Evolutionary conservation across 2,797 vertebrate species (phyloP).

Genomic region (Sebastiscus albofasciatus): DNA sequence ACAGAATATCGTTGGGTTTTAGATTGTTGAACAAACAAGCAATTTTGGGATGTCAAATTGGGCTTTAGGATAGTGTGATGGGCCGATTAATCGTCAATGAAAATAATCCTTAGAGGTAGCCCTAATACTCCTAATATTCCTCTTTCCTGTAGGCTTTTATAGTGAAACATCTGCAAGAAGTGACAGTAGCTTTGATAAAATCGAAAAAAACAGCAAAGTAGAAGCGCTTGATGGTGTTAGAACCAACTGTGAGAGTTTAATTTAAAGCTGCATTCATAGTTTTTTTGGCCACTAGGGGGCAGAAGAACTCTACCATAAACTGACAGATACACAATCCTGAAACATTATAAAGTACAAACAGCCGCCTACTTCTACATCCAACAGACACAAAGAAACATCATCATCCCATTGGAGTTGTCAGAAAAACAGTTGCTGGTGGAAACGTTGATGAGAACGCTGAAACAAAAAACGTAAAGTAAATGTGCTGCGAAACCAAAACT

Average conservation of each 20-base stretch:
- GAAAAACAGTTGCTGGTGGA: not conserved
- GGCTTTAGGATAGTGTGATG: not conserved
- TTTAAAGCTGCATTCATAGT: not conserved
- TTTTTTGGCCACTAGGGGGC: not conserved
- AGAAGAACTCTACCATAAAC: not conserved
- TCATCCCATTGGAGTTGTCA: not conserved
- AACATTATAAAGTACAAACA: not conserved
- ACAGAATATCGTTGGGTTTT: not conserved
- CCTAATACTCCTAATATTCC: not conserved
- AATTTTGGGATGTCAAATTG: not conserved
- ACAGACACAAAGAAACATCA: not conserved
- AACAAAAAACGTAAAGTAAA: not conserved
- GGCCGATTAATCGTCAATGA: not conserved
- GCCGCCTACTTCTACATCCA: not conserved
- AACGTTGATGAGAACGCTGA: not conserved
- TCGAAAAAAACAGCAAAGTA: not conserved
- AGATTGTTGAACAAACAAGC: not conserved
- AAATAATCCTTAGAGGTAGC: not conserved
- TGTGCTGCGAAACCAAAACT: no score
- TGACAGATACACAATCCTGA: not conserved
- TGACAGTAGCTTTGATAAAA: not conserved
- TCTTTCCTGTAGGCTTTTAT: not conserved
- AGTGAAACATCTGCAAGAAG: not conserved
- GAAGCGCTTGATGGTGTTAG: not conserved
- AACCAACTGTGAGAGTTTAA: not conserved